A percentile compares a stretch with the other conserved stretches of the same genome.
phyloP scores from a whole-genome alignment of 2,113 vertebrate species.

The Typhlomys cinereus region DNA sequence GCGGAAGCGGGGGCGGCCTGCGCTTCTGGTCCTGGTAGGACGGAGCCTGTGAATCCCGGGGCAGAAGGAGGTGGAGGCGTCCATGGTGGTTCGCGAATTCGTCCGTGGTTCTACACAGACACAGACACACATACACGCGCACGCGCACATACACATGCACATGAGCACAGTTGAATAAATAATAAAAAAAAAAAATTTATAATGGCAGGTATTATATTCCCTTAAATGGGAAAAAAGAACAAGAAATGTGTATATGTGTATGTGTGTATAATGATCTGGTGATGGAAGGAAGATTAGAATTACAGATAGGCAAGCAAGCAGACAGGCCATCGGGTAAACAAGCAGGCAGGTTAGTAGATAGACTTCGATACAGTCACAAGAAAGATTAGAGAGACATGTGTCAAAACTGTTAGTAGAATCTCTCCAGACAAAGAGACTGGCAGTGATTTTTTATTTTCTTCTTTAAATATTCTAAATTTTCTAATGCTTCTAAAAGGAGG shows the following conservation, averaged over 20 bases:
- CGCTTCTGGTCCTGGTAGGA: no score
- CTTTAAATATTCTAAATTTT: conserved; percentile 9
- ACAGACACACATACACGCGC: no score
- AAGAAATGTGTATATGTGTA: not conserved
- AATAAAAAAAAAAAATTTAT: not conserved
- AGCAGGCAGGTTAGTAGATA: not conserved
- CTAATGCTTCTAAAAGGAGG: not conserved
- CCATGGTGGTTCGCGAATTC: no score
- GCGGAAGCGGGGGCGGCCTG: no score
- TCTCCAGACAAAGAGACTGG: not conserved
- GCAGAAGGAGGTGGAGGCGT: no score
- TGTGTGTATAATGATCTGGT: not conserved
- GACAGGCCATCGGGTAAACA: not conserved
- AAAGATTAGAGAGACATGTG: not conserved
- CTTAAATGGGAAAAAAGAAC: not conserved
- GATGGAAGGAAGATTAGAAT: no score
- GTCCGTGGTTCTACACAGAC: no score
- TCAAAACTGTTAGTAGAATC: not conserved
- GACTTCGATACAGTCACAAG: not conserved
- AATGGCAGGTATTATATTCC: not conserved
- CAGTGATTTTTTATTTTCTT: conserved; percentile 21
- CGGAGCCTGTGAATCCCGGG: no score
- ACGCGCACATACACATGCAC: no score
- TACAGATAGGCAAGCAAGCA: no score
- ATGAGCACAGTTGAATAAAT: no score